Evolutionary conservation across 2,113 vertebrate genomes (phyloP), one percentile per base, ranked within the genome.

Genomic region (Panthera leo): DNA sequence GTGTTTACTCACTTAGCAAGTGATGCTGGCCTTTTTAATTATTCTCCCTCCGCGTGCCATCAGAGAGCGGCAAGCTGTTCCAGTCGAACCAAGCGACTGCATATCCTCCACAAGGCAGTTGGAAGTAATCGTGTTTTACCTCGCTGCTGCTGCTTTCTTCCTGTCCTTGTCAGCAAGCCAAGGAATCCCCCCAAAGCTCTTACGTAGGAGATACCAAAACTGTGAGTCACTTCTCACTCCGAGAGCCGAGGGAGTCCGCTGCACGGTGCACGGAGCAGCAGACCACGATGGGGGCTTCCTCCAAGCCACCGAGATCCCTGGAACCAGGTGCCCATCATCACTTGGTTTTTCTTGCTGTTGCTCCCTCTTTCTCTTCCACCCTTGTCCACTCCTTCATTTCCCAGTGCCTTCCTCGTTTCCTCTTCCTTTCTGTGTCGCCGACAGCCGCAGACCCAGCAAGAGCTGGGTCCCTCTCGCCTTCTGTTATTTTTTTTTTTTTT

Each of bases 1-100:
- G 98, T 98, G 97, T 99, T 99, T 99, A 99, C 99, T 99, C 99
- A 99, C 99, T 99, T 98, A 98, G 99, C 97, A 98, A 98, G 98
- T 98, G 98, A 98, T 98, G 98, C 99, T 98, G 98, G 98, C 96
- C 98, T 98, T 98, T 98, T 99, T 98, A 98, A 99, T 99, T 98
- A 98, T 98, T 98, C 98, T 98, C 98, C 98, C 97, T 98, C 98
- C 97, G 98, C 98, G 98, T 98, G 98, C 98, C 98, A 98, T 98
- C 98, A 96, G 97, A 96, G 75, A 98, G 98, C 98, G 97, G 98
- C 92, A 85, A 97, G 99, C 98, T 98, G 98, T 98, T 98, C 97
- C 97, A 98, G 98, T 80, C 98, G 96, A 96, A 97, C 98, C 97
- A 5, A 98, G 89, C 94, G 97, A 75, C 91, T 83, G 98, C 93